Evolutionary conservation across 2,888 invertebrate species (phyloP), one percentile per base, ranked within the genome.

Genomic region (Hydroisotoma schaefferi): DNA sequence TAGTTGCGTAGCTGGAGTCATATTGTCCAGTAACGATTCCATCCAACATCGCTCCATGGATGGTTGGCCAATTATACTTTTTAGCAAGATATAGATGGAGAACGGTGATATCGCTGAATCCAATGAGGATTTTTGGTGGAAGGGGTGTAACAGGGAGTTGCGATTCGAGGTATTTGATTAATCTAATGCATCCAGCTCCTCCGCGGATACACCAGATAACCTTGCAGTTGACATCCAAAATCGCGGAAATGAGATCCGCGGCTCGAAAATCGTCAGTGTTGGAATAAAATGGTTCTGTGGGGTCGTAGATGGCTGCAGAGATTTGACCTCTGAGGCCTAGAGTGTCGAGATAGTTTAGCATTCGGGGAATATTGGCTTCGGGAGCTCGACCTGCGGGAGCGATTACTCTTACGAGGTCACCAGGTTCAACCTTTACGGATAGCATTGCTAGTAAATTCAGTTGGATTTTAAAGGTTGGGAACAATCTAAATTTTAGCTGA

Each of bases 151-250:
- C 23, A 1, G 63, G 62, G 4, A 67, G 48, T 22, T 47, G 27
- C 6, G 52, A 38, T 15, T 67, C 67, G 6, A 67, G 46, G 27
- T 54, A 65, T 6, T 43, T 28, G 27, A 67, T 60, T 10, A 67
- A 38, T 10, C 63, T 43, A n/a, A 55, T 62, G 20, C 58, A 46
- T 2, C 61, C 67, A n/a, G 62, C 33, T n/a, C 67, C 67, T n/a
- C 67, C 67, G 8, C 67, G 52, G 46, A 65, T 67, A 26, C 67
- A 67, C 67, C 67, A 67, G 20, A 67, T 67, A 2, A 62, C 65
- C 55, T 64, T 64, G 22, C 62, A 62, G 6, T 55, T 43, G 1
- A 55, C 52, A 23, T 67, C 56, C 12, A 47, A 23, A 29, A 67
- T 53, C 1, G 67, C 62, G 8, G 62, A 62, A 29, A 65, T 58